phyloP scores from a whole-genome alignment of 2,888 invertebrate genomes.

The Herminia tarsipennalis region DNA sequence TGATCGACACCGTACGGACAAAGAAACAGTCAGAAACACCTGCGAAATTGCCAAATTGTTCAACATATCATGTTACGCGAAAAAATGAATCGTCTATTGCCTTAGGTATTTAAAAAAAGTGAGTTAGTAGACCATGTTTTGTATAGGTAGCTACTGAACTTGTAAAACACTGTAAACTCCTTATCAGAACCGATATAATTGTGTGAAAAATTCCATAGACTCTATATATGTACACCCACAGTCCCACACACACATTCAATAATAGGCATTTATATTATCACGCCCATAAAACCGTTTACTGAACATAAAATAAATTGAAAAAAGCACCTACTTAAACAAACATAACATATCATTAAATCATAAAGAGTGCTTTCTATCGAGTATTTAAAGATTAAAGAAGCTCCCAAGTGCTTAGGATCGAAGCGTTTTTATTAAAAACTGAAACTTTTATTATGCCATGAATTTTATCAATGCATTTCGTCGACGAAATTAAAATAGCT shows the following conservation, averaged over 20 bases:
- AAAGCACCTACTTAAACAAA: slow-evolving; percentile 20
- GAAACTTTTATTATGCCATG: slow-evolving; percentile 64
- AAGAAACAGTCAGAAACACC: slow-evolving; percentile 49
- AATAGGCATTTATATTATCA: slow-evolving; percentile 43
- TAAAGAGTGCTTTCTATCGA: slow-evolving; percentile 19
- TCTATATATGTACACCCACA: slow-evolving; percentile 38
- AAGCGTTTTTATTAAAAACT: slow-evolving; percentile 42
- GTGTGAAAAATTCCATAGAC: slow-evolving; percentile 48
- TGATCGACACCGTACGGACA: slow-evolving; percentile 27
- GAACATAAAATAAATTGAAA: slow-evolving; percentile 25
- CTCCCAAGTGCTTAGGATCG: slow-evolving; percentile 18
- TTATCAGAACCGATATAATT: slow-evolving; percentile 38
- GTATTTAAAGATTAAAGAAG: slow-evolving; percentile 21
- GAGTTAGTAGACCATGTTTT: background rate
- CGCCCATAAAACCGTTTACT: slow-evolving; percentile 29
- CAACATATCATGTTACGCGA: slow-evolving; percentile 55
- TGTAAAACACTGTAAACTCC: slow-evolving; percentile 19
- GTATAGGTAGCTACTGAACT: slow-evolving; percentile 1
- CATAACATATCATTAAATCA: slow-evolving; percentile 15
- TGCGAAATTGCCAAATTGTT: slow-evolving; percentile 46
- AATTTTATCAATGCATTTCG: slow-evolving; percentile 68
- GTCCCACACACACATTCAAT: slow-evolving; percentile 30
- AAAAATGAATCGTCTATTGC: slow-evolving; percentile 24
- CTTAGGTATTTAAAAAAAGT: background rate
- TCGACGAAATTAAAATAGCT: slow-evolving; percentile 66